phyloP scores from a whole-genome alignment of 2,888 invertebrate genomes.

The Oeneis ivallda region DNA sequence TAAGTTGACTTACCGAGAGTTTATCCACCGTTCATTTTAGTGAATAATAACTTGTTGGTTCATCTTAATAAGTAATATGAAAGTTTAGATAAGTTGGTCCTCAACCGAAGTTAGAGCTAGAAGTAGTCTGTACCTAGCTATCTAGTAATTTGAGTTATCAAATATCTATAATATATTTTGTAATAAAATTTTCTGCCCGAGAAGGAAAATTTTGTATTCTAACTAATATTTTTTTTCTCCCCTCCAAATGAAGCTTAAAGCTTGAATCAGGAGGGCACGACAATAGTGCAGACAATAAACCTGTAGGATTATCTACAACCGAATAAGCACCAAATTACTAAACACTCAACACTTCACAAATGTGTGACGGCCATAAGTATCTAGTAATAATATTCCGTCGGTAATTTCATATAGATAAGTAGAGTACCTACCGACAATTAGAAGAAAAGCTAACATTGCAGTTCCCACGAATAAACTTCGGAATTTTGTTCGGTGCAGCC shows the following conservation, averaged over 20 bases:
- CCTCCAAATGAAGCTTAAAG: no score
- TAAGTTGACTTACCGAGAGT: conserved; percentile 12
- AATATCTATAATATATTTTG: no score
- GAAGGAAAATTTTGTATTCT: neutral
- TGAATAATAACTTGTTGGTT: conserved; percentile 9
- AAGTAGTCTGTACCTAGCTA: neutral
- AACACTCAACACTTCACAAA: neutral
- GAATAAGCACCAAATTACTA: no score
- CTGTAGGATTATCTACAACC: no score
- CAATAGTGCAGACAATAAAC: no score
- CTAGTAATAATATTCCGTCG: neutral
- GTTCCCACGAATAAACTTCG: conserved; percentile 19
- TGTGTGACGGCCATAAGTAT: neutral
- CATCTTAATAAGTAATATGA: conserved; percentile 1
- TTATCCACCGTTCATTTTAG: conserved; percentile 14
- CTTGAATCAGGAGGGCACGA: no score
- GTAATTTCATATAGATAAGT: conserved; percentile 28
- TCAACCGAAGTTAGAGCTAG: neutral
- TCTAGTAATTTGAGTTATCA: neutral
- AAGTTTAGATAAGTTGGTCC: conserved; percentile 6
- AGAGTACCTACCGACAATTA: conserved; percentile 26
- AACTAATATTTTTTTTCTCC: no score
- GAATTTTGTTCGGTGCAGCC: conserved; percentile 16
- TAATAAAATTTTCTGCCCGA: no score
- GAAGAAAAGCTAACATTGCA: conserved; percentile 26